Conservation (phyloP, 23 tunicate species). For the Botrylloides violaceus region DNA sequence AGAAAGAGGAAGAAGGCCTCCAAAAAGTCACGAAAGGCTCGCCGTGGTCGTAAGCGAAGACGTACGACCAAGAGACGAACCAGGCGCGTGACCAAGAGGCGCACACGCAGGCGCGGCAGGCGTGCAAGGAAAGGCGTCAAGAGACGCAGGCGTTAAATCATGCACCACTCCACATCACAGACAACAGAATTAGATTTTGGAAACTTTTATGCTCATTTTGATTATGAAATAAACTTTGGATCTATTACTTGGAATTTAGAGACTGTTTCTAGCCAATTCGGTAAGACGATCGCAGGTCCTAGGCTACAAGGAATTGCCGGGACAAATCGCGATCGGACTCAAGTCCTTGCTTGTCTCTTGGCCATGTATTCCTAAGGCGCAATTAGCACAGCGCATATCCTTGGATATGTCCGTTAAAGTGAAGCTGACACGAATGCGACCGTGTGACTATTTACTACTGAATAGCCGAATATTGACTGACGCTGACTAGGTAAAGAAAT, state of each 20-base stretch:
- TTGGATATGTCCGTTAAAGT: too few relatives aligned
- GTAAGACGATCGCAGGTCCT: too few relatives aligned
- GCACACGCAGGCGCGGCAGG: slow-evolving; percentile 24
- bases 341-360: too few relatives aligned
- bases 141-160: slow-evolving; percentile 26
- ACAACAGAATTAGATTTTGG: not conserved
- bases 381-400: too few relatives aligned
- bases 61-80: slow-evolving; percentile 17
- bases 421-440: too few relatives aligned
- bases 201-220: not conserved
- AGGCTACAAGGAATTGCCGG: too few relatives aligned
- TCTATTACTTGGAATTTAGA: not conserved
- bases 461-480: too few relatives aligned
- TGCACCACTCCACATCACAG: not conserved
- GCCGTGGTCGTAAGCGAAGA: slow-evolving; percentile 22
- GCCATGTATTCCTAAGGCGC: too few relatives aligned
- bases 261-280: too few relatives aligned
- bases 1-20: slow-evolving; percentile 10
- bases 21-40: slow-evolving; percentile 12
- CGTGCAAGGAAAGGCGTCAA: slow-evolving; percentile 5
- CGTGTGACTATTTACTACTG: too few relatives aligned
- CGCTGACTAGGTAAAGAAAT: too few relatives aligned
- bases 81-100: slow-evolving; percentile 19
- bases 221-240: not conserved
- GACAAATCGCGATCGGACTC: too few relatives aligned